Conservation (phyloP, 2,888 invertebrate species). For the Amphiduros pacificus region DNA sequence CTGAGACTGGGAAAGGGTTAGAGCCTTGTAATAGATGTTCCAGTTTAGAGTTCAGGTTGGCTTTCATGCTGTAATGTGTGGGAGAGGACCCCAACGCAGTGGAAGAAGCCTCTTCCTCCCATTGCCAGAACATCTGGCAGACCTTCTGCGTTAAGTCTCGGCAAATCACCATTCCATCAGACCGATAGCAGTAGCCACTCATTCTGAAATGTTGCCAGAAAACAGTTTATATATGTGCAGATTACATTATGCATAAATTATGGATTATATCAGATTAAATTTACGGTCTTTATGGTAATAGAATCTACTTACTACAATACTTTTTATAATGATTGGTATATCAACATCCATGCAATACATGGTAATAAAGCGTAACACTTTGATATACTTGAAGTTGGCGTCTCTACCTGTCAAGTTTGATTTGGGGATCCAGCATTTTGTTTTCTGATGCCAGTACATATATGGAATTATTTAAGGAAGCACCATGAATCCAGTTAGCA, state of each 20-base stretch:
- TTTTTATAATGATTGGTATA: too few species aligned
- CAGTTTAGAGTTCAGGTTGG: not conserved
- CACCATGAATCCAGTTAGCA: slow-evolving; percentile 42
- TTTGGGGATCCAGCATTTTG: slow-evolving; percentile 20
- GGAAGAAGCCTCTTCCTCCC: slow-evolving; percentile 1
- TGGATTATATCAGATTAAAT: too few species aligned
- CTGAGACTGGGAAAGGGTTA: not conserved
- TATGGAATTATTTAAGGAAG: slow-evolving; percentile 28
- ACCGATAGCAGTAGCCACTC: slow-evolving; percentile 26
- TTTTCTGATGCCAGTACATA: slow-evolving; percentile 30
- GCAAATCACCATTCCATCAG: slow-evolving; percentile 34
- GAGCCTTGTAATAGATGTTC: not conserved
- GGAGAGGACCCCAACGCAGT: too few species aligned
- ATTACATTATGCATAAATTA: too few species aligned
- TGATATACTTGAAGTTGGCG: not conserved
- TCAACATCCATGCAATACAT: too few species aligned
- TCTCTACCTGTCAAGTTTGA: slow-evolving; percentile 6
- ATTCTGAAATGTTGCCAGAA: slow-evolving; percentile 1
- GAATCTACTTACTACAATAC: too few species aligned
- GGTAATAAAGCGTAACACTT: too few species aligned
- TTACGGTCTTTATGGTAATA: too few species aligned
- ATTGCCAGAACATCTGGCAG: not conserved
- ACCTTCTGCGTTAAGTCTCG: slow-evolving; percentile 26
- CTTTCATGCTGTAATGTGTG: not conserved
- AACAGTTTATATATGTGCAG: slow-evolving; percentile 1